Evolutionary conservation across 2,113 vertebrate genomes (phyloP), one percentile per base, ranked within the genome.

Genomic region (Rhizomys pruinosus): DNA sequence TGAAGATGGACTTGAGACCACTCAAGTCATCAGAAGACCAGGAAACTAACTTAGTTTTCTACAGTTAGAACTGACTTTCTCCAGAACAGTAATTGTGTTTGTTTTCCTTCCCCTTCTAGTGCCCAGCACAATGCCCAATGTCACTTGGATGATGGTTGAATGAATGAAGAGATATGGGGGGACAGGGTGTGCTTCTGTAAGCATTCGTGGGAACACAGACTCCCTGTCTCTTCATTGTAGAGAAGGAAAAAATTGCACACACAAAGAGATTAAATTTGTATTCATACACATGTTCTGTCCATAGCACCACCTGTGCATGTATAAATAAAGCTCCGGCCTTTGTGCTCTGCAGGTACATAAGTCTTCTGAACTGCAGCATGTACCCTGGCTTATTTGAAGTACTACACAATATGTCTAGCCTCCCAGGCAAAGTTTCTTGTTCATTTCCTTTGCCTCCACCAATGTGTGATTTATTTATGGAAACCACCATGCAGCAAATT

Each of bases 391-490:
- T 95, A 79, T 98, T 96, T 96, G 96, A 97, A 98, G 97, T 95
- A 68, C 77, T 89, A 42, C 59, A 94, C 96, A 97, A 95, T 96
- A 92, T 96, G 96, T 96, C 96, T 96, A 96, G 95, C 96, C 97
- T 98, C 78, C 90, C 93, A 97, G 97, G 98, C 97, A 98, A 94
- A 94, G 95, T 92, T 97, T 91, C 95, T 93, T 97, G 96, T 97
- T 97, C 37, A 98, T 98, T 98, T 98, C 95, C 93, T 97, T 82
- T 96, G 97, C 97, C 89, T 76, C 66, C 27, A 89, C 66, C 96
- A 95, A 96, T 32, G 96, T 93, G 95, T 97, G 97, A 98, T 98
- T 98, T 98, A 98, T 98, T 97, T 98, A 97, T 97, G 37, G 69
- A 97, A 94, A 97, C 96, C 96, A 95, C 86, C 94, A 97, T 92